phyloP scores from a whole-genome alignment of 2,888 invertebrate species.

The Zygothrica quintamaculata region DNA sequence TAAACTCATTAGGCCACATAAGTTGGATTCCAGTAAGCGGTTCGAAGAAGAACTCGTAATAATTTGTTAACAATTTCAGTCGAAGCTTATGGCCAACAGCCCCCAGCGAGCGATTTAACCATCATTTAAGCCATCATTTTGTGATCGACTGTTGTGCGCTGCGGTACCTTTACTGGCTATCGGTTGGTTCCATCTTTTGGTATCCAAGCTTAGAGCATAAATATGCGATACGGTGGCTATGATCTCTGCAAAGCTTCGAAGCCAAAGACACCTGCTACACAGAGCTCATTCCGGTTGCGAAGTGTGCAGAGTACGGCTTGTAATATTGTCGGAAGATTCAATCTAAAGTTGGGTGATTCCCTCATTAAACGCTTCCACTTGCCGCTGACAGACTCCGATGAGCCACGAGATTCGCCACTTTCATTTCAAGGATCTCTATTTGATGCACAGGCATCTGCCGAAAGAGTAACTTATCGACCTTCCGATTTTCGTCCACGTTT shows the following conservation, averaged over 20 bases:
- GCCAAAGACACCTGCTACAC: constrained; percentile 63
- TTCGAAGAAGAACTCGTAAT: constrained; percentile 29
- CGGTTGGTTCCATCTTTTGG: neutral
- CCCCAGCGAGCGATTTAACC: constrained; percentile 19
- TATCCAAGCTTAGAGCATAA: constrained; percentile 18
- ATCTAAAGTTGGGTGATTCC: constrained; percentile 78
- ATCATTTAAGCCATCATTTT: constrained; percentile 48
- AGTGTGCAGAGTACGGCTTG: constrained; percentile 83
- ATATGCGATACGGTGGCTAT: constrained; percentile 84
- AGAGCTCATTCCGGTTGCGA: constrained; percentile 79
- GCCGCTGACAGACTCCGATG: constrained; percentile 16
- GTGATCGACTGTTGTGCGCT: constrained; percentile 43
- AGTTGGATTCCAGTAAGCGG: constrained; percentile 17
- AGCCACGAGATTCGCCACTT: constrained; percentile 80
- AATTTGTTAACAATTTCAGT: constrained; percentile 56
- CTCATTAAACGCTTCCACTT: constrained; percentile 60
- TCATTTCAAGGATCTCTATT: constrained; percentile 84
- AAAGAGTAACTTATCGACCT: constrained; percentile 66
- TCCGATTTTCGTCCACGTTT: constrained; percentile 77
- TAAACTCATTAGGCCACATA: constrained; percentile 63
- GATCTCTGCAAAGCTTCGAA: constrained; percentile 83
- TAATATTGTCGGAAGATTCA: constrained; percentile 81
- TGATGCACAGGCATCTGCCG: constrained; percentile 65
- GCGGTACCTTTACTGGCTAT: no score
- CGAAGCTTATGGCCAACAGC: constrained; percentile 29